Conservation (phyloP, 2,113 vertebrate species). For the Erythrolamprus reginae region DNA sequence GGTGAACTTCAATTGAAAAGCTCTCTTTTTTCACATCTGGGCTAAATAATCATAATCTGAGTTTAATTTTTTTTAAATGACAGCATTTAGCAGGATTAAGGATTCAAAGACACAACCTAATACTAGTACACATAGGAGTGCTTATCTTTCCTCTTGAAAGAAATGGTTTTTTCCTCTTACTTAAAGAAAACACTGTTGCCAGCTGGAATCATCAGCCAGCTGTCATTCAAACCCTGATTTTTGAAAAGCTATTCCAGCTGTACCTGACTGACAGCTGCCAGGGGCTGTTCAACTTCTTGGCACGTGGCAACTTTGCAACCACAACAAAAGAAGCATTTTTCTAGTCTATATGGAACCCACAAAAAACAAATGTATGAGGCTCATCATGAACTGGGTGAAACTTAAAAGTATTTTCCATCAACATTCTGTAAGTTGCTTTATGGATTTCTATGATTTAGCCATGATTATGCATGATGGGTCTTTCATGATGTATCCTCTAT, state of each 20-base stretch:
- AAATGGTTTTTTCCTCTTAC: neutral
- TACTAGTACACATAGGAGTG: neutral
- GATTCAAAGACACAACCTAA: neutral
- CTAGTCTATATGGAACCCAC: neutral
- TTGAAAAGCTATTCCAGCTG: constrained; percentile 54
- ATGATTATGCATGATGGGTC: neutral
- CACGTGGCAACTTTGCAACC: constrained; percentile 29
- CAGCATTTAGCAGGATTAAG: neutral
- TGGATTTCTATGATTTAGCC: neutral
- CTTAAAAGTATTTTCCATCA: neutral
- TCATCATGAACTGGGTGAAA: neutral
- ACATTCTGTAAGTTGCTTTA: neutral
- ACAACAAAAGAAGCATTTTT: constrained; percentile 46
- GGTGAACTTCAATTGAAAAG: neutral
- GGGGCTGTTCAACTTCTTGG: neutral
- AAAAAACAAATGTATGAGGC: neutral
- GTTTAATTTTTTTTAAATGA: neutral
- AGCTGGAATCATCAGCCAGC: constrained; percentile 69
- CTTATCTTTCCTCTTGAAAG: rapidly evolving
- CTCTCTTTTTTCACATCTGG: neutral
- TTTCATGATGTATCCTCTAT: neutral
- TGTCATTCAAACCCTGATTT: constrained; percentile 69
- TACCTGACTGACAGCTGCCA: constrained; percentile 63
- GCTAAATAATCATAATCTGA: neutral
- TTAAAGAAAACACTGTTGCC: constrained; percentile 12